Conservation (phyloP, 1,140 invertebrate species). For the Euura saliciscinereae region DNA sequence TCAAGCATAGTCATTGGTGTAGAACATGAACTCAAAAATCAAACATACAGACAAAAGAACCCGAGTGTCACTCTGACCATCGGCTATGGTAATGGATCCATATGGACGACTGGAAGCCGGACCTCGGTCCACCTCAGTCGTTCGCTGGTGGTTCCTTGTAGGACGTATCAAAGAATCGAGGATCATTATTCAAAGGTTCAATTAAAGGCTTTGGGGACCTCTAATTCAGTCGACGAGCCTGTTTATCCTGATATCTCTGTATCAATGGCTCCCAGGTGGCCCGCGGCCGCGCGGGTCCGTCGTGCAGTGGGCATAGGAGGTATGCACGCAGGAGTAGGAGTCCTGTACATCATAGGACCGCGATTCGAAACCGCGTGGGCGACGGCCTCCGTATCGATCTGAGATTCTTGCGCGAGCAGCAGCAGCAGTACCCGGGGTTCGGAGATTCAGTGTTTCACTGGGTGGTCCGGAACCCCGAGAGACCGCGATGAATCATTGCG, state of each 20-base stretch:
- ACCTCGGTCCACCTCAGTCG: background rate
- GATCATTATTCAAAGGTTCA: constrained; percentile 59
- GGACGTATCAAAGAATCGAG: constrained; percentile 28
- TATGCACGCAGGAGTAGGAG: constrained; percentile 21
- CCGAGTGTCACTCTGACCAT: no score
- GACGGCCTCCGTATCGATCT: constrained; percentile 51
- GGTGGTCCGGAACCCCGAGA: constrained; percentile 46
- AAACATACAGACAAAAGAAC: no score
- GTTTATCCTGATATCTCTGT: constrained; percentile 54
- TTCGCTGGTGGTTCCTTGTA: constrained; percentile 2
- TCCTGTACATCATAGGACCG: constrained; percentile 16
- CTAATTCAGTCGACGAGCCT: constrained; percentile 51
- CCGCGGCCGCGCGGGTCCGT: constrained; percentile 29
- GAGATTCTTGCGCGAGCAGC: constrained; percentile 45
- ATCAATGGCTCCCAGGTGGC: constrained; percentile 53
- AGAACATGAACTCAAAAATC: no score
- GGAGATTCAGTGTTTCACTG: constrained; percentile 37
- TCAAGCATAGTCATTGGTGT: no score
- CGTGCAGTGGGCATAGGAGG: constrained; percentile 9
- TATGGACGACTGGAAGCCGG: background rate
- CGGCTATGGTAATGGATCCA: no score
- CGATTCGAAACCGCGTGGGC: constrained; percentile 42
- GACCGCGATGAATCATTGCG: constrained; percentile 50
- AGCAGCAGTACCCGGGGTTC: background rate
- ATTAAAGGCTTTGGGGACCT: constrained; percentile 55